Percentiles rank a stretch among this genome's conserved stretches.
Conservation (phyloP, 2,797 vertebrate genomes). For the Oryzias sinensis region DNA sequence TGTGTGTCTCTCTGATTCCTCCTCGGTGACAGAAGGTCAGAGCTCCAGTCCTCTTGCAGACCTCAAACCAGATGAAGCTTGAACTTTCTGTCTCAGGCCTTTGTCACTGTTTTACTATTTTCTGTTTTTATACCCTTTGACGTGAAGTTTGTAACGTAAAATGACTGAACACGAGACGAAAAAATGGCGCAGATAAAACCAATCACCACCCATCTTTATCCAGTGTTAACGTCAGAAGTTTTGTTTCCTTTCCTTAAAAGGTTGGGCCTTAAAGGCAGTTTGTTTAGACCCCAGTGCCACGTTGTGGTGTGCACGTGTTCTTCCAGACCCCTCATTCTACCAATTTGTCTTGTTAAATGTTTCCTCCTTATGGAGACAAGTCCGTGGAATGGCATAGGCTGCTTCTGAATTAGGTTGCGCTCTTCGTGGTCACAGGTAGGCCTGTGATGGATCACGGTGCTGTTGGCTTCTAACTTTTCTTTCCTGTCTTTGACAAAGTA, state of each 20-base stretch:
- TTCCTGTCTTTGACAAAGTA: conserved; percentile 73
- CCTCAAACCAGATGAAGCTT: no score
- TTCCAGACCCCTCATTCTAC: conserved; percentile 4
- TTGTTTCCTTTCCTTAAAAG: conserved; percentile 1
- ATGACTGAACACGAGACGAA: no score
- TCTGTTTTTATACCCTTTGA: no score
- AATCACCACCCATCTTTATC: no score
- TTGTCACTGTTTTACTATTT: no score
- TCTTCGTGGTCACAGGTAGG: conserved; percentile 55
- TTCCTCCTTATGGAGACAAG: conserved; percentile 14
- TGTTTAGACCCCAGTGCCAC: conserved; percentile 4
- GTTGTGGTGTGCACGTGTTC: conserved; percentile 21
- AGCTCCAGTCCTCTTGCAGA: no score
- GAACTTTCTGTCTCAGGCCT: no score
- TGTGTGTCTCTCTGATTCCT: no score
- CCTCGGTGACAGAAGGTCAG: no score
- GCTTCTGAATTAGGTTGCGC: conserved; percentile 49
- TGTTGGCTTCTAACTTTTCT: conserved; percentile 60
- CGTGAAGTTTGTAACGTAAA: no score
- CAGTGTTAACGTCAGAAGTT: no score
- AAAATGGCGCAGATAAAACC: no score
- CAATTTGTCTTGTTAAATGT: conserved; percentile 13
- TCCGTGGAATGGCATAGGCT: conserved; percentile 34
- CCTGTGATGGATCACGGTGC: conserved; percentile 66
- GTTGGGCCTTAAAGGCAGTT: conserved; percentile 1